Conservation (phyloP, 1,140 invertebrate genomes). For the Scaptomyza graminum region DNA sequence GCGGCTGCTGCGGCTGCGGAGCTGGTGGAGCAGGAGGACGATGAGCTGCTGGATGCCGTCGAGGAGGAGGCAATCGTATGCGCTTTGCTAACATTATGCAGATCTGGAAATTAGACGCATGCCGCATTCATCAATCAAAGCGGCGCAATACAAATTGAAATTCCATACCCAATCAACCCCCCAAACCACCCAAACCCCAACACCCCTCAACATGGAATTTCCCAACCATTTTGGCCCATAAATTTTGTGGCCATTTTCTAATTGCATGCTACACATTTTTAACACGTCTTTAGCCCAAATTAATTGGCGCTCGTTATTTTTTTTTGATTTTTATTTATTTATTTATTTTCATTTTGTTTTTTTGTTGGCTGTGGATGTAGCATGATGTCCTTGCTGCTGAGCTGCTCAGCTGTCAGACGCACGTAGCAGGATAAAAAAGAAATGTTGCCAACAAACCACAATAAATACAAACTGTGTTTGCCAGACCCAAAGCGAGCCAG, state of each 20-base stretch:
- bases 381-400: slow-evolving; percentile 9
- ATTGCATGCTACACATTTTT: slow-evolving; percentile 65
- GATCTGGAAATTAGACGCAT: slow-evolving; percentile 59
- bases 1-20: slow-evolving; percentile 50
- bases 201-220: slow-evolving; percentile 13
- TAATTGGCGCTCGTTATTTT: slow-evolving; percentile 45
- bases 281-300: slow-evolving; percentile 59
- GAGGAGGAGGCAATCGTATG: slow-evolving; percentile 69
- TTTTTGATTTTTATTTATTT: not conserved
- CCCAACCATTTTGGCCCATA: slow-evolving; percentile 21
- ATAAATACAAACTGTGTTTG: slow-evolving; percentile 74
- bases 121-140: slow-evolving; percentile 71
- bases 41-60: slow-evolving; percentile 63
- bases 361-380: not conserved
- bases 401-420: slow-evolving; percentile 61
- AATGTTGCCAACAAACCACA: slow-evolving; percentile 58
- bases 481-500: not conserved
- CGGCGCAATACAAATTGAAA: slow-evolving; percentile 50
- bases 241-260: slow-evolving; percentile 49
- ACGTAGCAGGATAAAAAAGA: slow-evolving; percentile 44
- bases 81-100: slow-evolving; percentile 68
- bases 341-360: not conserved
- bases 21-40: slow-evolving; percentile 71
- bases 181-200: too few species aligned
- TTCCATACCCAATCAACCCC: slow-evolving; percentile 21